phyloP scores from a whole-genome alignment of 53 echinoderm and acorn worm species.

The Holothuria scabra region DNA sequence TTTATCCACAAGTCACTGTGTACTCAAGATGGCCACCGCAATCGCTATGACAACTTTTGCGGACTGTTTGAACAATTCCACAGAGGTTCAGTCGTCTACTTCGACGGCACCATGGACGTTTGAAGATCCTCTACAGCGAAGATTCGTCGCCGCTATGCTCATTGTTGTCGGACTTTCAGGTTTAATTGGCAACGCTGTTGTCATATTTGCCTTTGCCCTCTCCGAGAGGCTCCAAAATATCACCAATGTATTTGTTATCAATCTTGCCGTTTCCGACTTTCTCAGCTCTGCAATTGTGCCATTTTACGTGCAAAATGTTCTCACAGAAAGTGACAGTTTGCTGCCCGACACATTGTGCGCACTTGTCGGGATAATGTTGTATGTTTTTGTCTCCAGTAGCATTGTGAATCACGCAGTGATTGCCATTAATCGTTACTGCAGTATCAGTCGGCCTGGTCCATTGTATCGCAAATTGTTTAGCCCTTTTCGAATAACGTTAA shows the following conservation, averaged over 20 bases:
- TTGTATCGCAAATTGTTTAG: slow-evolving; percentile 50
- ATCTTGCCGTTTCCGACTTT: slow-evolving; percentile 32
- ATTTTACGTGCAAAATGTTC: slow-evolving; percentile 34
- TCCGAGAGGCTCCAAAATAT: slow-evolving; percentile 46
- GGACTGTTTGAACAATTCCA: neutral
- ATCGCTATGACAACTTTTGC: neutral
- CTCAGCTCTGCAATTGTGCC: slow-evolving; percentile 21
- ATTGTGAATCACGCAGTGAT: slow-evolving; percentile 54
- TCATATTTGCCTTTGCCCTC: slow-evolving; percentile 13
- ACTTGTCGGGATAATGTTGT: slow-evolving; percentile 23
- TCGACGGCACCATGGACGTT: slow-evolving; percentile 5
- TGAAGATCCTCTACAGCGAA: slow-evolving; percentile 17
- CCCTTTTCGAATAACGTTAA: slow-evolving; percentile 38
- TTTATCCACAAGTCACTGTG: too few relatives aligned
- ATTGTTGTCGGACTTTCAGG: slow-evolving; percentile 4
- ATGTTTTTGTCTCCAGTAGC: slow-evolving; percentile 39
- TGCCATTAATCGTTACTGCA: slow-evolving; percentile 57
- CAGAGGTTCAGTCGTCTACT: neutral
- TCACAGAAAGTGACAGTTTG: slow-evolving; percentile 14
- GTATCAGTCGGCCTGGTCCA: slow-evolving; percentile 46
- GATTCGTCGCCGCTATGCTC: slow-evolving; percentile 11
- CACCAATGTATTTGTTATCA: slow-evolving; percentile 44
- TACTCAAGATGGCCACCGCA: too few relatives aligned
- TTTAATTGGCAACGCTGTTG: slow-evolving; percentile 35
- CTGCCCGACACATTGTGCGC: slow-evolving; percentile 23